Evolutionary conservation across 1,140 invertebrate genomes (phyloP), one percentile per base, ranked within the genome.

Genomic region (Drosophila repleta): DNA sequence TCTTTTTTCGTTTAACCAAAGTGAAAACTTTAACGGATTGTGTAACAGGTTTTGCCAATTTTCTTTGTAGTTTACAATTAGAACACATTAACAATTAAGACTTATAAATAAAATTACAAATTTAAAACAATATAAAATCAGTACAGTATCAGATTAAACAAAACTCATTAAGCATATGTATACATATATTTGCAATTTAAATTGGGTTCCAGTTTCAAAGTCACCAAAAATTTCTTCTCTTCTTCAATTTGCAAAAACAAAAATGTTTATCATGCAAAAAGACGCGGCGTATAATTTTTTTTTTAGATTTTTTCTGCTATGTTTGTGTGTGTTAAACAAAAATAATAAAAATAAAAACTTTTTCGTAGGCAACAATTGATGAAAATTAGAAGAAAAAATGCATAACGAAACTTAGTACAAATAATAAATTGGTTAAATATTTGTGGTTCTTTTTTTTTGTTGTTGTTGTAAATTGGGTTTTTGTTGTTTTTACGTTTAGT

Each of bases 111-210:
- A 75, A 76, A 76, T 90, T 90, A 85, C 67, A 79, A 90, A 87
- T 90, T 84, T 79, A 82, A 85, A 81, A 85, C 76, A 90, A 90
- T 82, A 87, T 81, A 87, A 85, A 85, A 85, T 85, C 82, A 85
- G 82, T 85, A 85, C 82, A 85, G 65, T 74, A 87, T 85, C 82
- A 76, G 82, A 87, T 87, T 87, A 85, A 85, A 85, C 82, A 85
- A 87, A 75, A 65, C 20, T 66, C 80, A 87, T 87, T 85, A 82
- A 66, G 65, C 63, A 85, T 85, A 85, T 85, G 68, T 85, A 85
- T 85, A 71, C 61, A 72, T 63, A 84, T 85, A 85, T 85, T 85
- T 85, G 82, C 82, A 85, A 82, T 85, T 85, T 78, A 56, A 79
- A 79, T 72, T 62, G 76, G 74, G 74, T 74, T 82, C 69, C 65